Conservation (phyloP, 2,113 vertebrate species). For the Oophaga pumilio region DNA sequence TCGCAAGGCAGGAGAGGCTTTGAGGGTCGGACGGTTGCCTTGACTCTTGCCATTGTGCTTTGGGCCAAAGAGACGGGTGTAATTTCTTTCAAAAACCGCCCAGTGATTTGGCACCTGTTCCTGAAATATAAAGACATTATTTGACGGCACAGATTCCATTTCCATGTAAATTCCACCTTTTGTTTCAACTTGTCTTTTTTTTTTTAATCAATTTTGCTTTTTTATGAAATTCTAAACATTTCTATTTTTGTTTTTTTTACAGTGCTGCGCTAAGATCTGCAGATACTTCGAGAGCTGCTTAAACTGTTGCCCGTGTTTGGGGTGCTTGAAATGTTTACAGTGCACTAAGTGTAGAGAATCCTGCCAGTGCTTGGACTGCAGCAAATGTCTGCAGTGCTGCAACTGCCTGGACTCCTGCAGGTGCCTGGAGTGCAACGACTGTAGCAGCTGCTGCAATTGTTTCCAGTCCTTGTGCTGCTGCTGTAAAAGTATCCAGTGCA, state of each 20-base stretch:
- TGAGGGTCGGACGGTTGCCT: too few relatives aligned
- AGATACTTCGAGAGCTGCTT: neutral
- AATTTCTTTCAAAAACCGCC: too few relatives aligned
- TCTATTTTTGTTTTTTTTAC: neutral
- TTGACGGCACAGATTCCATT: neutral
- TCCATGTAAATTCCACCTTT: neutral
- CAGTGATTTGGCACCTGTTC: too few relatives aligned
- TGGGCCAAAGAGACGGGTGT: neutral
- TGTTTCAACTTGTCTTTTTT: neutral
- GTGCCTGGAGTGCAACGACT: neutral
- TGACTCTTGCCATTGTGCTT: neutral
- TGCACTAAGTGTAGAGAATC: neutral
- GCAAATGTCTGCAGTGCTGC: neutral
- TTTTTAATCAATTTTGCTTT: neutral
- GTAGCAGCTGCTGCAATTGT: neutral
- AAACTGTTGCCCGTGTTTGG: neutral
- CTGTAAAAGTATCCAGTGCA: conserved; percentile 16
- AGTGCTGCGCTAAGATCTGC: neutral
- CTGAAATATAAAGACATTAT: neutral
- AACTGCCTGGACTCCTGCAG: neutral
- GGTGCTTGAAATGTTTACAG: neutral
- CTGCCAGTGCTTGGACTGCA: neutral
- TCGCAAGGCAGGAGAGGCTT: too few relatives aligned
- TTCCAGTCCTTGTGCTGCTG: conserved; percentile 3
- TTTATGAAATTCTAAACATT: neutral